Conservation (phyloP, 2,113 vertebrate genomes). For the Mohoua ochrocephala region DNA sequence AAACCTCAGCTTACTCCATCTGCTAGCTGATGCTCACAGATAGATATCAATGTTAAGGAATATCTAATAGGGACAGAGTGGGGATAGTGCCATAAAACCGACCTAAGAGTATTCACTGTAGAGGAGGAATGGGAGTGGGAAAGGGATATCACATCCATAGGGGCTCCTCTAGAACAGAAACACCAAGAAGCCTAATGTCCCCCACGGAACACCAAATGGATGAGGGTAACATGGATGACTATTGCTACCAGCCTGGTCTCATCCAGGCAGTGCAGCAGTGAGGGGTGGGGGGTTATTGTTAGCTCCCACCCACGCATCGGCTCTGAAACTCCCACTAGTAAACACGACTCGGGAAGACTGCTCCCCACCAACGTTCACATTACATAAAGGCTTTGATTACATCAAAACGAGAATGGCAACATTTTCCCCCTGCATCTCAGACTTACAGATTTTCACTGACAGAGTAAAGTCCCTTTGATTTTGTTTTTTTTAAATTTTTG, state of each 20-base stretch:
- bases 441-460: background rate
- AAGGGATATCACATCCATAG: background rate
- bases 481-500: background rate
- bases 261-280: background rate
- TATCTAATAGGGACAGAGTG: background rate
- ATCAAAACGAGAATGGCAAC: background rate
- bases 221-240: background rate
- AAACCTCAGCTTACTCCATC: background rate
- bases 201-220: background rate
- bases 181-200: background rate
- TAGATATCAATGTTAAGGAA: background rate
- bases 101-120: background rate
- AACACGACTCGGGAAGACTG: background rate
- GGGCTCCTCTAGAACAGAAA: background rate
- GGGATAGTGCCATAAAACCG: background rate
- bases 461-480: background rate
- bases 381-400: conserved; percentile 2
- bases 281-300: background rate
- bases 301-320: background rate
- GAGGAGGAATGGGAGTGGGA: background rate
- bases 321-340: conserved; percentile 9
- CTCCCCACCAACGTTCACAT: background rate
- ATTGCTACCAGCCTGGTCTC: background rate
- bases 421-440: background rate
- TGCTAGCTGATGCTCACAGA: background rate